Evolutionary conservation across 1,140 invertebrate species (phyloP).

Genomic region (Drosophila sucinea): DNA sequence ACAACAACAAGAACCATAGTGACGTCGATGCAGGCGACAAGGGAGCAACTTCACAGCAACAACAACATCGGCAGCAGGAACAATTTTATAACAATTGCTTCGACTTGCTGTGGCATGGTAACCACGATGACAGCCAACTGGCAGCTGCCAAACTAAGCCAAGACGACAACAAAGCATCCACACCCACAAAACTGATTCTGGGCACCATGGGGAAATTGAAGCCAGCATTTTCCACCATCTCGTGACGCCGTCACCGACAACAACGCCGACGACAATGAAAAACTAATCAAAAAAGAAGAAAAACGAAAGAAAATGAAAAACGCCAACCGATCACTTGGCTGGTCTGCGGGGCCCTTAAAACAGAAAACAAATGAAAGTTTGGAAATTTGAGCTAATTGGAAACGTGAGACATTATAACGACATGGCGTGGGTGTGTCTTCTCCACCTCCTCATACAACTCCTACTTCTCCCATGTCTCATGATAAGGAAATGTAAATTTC

Average conservation of each 20-base stretch:
- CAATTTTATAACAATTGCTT: conserved; percentile 77
- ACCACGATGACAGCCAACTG: conserved; percentile 59
- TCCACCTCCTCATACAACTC: conserved; percentile 9
- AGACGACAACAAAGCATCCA: conserved; percentile 53
- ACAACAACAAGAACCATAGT: conserved; percentile 47
- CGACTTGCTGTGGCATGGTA: conserved; percentile 73
- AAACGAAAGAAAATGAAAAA: conserved; percentile 34
- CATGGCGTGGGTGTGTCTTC: conserved; percentile 50
- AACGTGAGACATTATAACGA: conserved; percentile 26
- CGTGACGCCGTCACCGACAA: conserved; percentile 39
- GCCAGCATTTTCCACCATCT: conserved; percentile 77
- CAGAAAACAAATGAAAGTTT: conserved; percentile 26
- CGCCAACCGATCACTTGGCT: conserved; percentile 1
- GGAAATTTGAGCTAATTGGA: conserved; percentile 61
- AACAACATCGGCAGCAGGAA: conserved; percentile 35
- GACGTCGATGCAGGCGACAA: conserved; percentile 15
- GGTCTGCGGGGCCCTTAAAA: conserved; percentile 20
- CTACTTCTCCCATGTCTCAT: neutral
- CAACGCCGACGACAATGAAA: conserved; percentile 34
- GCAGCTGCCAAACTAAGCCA: conserved; percentile 65
- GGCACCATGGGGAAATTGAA: conserved; percentile 74
- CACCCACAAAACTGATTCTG: conserved; percentile 70
- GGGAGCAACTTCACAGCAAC: conserved; percentile 35
- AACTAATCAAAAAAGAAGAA: conserved; percentile 43
- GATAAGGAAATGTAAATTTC: conserved; percentile 56